phyloP scores from a whole-genome alignment of 1,140 invertebrate species.

The Apis mellifera region DNA sequence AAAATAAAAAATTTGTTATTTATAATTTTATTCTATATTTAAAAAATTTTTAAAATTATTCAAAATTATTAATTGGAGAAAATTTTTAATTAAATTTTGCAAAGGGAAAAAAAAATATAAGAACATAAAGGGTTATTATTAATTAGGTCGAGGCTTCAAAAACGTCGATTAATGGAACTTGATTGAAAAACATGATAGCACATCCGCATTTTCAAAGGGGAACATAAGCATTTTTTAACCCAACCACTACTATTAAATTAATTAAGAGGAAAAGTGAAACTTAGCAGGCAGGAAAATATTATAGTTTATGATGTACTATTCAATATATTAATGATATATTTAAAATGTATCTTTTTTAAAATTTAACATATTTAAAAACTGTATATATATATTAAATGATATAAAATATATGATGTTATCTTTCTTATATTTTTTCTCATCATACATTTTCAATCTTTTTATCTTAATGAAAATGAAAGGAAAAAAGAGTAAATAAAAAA shows the following conservation, averaged over 20 bases:
- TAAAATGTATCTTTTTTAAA: background rate
- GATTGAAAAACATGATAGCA: conserved; percentile 42
- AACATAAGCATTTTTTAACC: conserved; percentile 45
- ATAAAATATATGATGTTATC: no score
- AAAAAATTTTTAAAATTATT: no score
- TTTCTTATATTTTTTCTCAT: no score
- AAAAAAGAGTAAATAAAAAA: no score
- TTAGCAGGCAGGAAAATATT: background rate
- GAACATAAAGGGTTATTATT: background rate
- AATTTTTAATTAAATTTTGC: no score
- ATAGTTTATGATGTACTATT: background rate
- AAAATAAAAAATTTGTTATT: no score
- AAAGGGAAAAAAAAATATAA: no score
- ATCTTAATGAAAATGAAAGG: no score
- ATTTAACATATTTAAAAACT: background rate
- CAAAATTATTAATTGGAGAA: no score
- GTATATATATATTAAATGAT: background rate
- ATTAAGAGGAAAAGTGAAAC: conserved; percentile 38
- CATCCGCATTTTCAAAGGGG: conserved; percentile 54
- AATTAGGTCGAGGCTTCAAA: conserved; percentile 47
- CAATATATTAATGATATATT: no score
- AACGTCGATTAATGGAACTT: conserved; percentile 48
- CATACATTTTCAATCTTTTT: no score
- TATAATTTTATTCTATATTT: no score
- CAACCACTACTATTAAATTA: conserved; percentile 20